Evolutionary conservation across 2,797 vertebrate species (phyloP), one percentile per base, ranked within the genome.

Genomic region (Ciconia nigra): DNA sequence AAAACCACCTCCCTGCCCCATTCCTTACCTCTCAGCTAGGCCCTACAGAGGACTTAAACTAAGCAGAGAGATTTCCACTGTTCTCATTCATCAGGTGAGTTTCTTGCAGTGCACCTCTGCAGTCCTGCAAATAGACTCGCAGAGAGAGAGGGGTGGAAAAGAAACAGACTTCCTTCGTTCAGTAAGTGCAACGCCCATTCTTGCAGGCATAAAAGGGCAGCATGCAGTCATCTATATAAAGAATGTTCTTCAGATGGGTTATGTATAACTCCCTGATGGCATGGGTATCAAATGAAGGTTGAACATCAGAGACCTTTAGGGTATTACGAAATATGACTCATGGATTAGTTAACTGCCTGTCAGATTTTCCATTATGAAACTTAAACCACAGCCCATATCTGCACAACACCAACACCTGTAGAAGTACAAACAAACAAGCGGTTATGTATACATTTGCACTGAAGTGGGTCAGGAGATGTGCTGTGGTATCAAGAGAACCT

Each of bases 291-390:
- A 95, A 95, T 97, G 93, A 97, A 97, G 97, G 96, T 95, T 37
- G 78, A 93, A 71, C 87, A 95, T 95, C 93, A 92, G 94, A 96
- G 96, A 96, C 97, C 95, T 97, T 96, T 95, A 92, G 96, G 90
- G 90, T 89, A 51, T 96, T 97, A 94, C 39, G 42, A 97, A 96
- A 96, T 90, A 91, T 96, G 96, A 96, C 92, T 95, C 96, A 96
- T 74, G 90, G 90, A 89, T 96, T 96, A 96, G 90, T 92, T 96
- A 94, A 97, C 83, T 77, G 86, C 90, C 92, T 94, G 94, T 95
- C 95, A 97, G 83, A 96, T 96, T 96, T 97, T 97, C 97, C 96
- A 95, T 96, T 95, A 97, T 91, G 95, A 97, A 97, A 97, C 88
- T 67, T 89, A 76, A 94, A 92, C 92, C 95, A 93, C 61, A 85